Percentiles rank a stretch among this genome's conserved stretches.
phyloP scores from a whole-genome alignment of 1,140 invertebrate genomes.

The Aphidius gifuensis region DNA sequence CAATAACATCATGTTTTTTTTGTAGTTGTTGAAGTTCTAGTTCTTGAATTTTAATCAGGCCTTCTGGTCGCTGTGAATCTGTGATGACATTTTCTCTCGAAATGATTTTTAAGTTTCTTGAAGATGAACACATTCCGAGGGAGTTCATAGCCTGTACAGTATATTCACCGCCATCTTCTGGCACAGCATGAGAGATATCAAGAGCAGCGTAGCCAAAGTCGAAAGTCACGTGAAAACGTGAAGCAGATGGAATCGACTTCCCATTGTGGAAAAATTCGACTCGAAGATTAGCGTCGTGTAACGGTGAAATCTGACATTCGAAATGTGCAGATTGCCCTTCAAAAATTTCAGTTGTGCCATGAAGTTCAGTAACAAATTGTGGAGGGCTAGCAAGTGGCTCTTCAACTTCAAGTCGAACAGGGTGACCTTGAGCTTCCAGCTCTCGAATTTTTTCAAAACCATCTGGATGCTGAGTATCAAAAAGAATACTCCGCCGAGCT shows the following conservation, averaged over 20 bases:
- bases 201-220: slow-evolving; percentile 94
- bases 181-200: slow-evolving; percentile 84
- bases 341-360: slow-evolving; percentile 77
- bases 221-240: slow-evolving; percentile 88
- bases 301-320: slow-evolving; percentile 86
- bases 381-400: slow-evolving; percentile 75
- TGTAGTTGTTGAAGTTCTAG: slow-evolving; percentile 81
- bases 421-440: slow-evolving; percentile 78
- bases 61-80: slow-evolving; percentile 93
- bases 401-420: slow-evolving; percentile 74
- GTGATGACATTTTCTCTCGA: slow-evolving; percentile 85
- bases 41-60: slow-evolving; percentile 88
- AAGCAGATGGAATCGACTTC: slow-evolving; percentile 79
- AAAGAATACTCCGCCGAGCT: slow-evolving; percentile 78
- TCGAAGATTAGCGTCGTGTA: slow-evolving; percentile 85
- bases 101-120: slow-evolving; percentile 77
- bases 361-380: slow-evolving; percentile 76
- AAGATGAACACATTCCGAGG: slow-evolving; percentile 79
- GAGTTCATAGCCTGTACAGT: slow-evolving; percentile 86
- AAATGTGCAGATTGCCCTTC: slow-evolving; percentile 88
- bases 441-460: slow-evolving; percentile 88
- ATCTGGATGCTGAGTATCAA: slow-evolving; percentile 91
- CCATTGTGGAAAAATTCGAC: slow-evolving; percentile 91
- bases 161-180: slow-evolving; percentile 93
- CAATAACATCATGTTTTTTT: slow-evolving; percentile 74